Evolutionary conservation across 2,113 vertebrate genomes (phyloP).

Genomic region (Channa maculata): DNA sequence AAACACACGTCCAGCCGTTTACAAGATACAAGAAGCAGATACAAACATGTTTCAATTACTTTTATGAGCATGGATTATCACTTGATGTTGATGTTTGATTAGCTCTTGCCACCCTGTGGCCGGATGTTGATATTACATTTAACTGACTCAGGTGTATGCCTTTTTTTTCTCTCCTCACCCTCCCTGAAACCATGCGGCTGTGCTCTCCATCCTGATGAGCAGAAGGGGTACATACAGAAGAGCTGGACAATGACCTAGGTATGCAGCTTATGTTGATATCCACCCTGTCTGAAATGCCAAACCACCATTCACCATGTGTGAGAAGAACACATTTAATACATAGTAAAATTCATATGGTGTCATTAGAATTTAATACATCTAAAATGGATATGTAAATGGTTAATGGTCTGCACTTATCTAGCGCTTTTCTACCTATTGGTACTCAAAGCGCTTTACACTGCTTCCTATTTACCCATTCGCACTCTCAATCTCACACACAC

Average conservation of each 20-base stretch:
- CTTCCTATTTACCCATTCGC: no score
- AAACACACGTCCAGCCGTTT: neutral
- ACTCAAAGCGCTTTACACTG: no score
- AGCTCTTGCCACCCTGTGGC: slow-evolving; percentile 60
- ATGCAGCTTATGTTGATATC: slow-evolving; percentile 69
- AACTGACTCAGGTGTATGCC: slow-evolving; percentile 41
- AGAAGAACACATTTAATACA: neutral
- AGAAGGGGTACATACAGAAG: slow-evolving; percentile 99
- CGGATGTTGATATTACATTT: slow-evolving; percentile 38
- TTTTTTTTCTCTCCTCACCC: slow-evolving; percentile 81
- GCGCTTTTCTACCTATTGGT: no score
- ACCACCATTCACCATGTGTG: neutral
- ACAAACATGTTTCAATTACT: neutral
- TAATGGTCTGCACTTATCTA: no score
- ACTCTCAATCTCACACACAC: no score
- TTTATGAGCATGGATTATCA: slow-evolving; percentile 3
- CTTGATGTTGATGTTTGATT: slow-evolving; percentile 23
- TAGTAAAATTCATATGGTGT: neutral
- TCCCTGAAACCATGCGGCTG: slow-evolving; percentile 82
- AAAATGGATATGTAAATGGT: no score
- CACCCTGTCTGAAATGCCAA: neutral
- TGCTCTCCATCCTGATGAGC: slow-evolving; percentile 86
- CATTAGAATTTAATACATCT: neutral
- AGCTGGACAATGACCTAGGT: slow-evolving; percentile 99
- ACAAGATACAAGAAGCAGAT: no score